Percentiles rank a stretch among this genome's conserved stretches.
phyloP scores from a whole-genome alignment of 1,140 invertebrate genomes.

The Steinernema khuongi region DNA sequence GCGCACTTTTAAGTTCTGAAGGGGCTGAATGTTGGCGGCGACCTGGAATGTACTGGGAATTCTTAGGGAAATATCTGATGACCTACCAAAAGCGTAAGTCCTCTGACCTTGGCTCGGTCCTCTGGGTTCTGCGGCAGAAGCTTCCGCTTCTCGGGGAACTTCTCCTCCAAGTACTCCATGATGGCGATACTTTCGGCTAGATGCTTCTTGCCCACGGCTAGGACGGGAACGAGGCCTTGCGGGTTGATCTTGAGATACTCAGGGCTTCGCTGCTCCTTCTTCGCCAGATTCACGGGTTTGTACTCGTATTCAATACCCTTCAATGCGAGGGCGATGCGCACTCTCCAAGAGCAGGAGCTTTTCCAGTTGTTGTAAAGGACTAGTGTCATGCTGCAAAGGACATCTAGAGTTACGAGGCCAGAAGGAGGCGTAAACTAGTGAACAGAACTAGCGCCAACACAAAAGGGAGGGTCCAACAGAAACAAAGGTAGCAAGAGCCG shows the following conservation, averaged over 20 bases:
- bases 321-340: slow-evolving; percentile 69
- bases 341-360: slow-evolving; percentile 61
- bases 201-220: slow-evolving; percentile 76
- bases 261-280: slow-evolving; percentile 75
- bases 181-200: slow-evolving; percentile 85
- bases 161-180: slow-evolving; percentile 90
- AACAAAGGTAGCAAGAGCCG: no score
- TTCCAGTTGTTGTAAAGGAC: slow-evolving; percentile 59
- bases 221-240: slow-evolving; percentile 83
- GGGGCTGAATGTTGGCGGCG: slow-evolving; percentile 63
- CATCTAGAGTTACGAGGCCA: no score
- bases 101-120: slow-evolving; percentile 73
- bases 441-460: no score
- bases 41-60: slow-evolving; percentile 35
- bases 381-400: no score
- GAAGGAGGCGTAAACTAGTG: no score
- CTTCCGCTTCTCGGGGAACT: slow-evolving; percentile 70
- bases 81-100: slow-evolving; percentile 45
- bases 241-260: slow-evolving; percentile 84
- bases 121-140: slow-evolving; percentile 79
- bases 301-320: slow-evolving; percentile 93
- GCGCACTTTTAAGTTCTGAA: slow-evolving; percentile 83
- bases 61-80: neutral
- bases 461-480: no score
- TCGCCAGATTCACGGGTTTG: slow-evolving; percentile 75